These are phyloP conservation scores for Canis aureus DNA, from an alignment of 2,113 vertebrate species.

Conservation along the genomic window DNA sequence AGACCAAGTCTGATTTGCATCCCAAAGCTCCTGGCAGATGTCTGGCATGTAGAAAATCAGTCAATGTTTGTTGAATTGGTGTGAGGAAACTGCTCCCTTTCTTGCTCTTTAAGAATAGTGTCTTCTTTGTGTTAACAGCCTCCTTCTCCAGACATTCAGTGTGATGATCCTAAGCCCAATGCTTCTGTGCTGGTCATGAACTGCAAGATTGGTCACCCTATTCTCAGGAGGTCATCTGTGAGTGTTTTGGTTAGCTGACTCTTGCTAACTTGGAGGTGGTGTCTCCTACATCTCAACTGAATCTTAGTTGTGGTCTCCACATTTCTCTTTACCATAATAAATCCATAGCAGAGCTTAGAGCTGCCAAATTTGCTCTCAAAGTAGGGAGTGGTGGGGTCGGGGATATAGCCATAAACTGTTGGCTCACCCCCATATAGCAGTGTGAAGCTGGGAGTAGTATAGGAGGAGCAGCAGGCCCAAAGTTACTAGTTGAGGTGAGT, in stretches of 20 bases:
- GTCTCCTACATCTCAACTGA: background rate
- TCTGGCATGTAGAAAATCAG: background rate
- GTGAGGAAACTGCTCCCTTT: background rate
- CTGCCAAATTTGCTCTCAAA: background rate
- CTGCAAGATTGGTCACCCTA: constrained; percentile 83
- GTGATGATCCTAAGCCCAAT: constrained; percentile 69
- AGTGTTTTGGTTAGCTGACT: constrained; percentile 48
- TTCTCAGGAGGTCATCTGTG: constrained; percentile 79
- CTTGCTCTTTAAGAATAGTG: background rate
- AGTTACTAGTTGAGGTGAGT: background rate
- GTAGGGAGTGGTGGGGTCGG: background rate
- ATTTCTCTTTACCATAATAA: background rate
- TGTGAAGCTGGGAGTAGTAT: background rate
- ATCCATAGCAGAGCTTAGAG: background rate
- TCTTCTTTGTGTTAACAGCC: constrained; percentile 82
- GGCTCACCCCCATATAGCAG: background rate
- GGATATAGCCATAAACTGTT: background rate
- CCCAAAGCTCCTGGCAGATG: background rate
- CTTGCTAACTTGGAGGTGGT: background rate
- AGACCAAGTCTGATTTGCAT: background rate
- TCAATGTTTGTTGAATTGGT: background rate
- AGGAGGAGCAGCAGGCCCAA: background rate
- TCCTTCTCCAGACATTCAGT: constrained; percentile 69
- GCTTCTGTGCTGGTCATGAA: constrained; percentile 68
- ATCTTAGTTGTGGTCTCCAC: background rate